Evolutionary conservation across 1,140 invertebrate genomes (phyloP), one percentile per base, ranked within the genome.

Genomic region (Drosophila lacteicornis): DNA sequence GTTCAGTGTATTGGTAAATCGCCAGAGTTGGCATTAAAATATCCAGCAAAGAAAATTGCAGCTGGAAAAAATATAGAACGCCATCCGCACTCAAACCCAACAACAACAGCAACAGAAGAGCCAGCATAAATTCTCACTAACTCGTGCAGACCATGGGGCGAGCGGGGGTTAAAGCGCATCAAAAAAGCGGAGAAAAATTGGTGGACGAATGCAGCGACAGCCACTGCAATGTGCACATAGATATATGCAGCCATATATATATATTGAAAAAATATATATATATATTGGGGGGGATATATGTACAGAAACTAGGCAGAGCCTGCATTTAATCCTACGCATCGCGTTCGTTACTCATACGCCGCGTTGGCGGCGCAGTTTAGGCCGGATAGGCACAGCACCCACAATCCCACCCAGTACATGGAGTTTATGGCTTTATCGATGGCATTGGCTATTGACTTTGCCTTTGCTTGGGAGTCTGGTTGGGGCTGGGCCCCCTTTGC

Each of bases 381-480:
- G 75, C 75, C 57, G 46, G 27, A 43, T 60, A 73, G 66, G 46
- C 40, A 67, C 75, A 58, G 58, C 63, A 40, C 61, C 50, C 47
- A 68, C 61, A 75, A 74, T 47, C 38, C 22, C 63, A 30, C 62
- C 46, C 56, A 51, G 50, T 69, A 80, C 53, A 79, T 63, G 60
- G 22, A 75, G 69, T 80, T 84, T 88, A 83, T 88, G 66, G 75
- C 75, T 56, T 83, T 90, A 85, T 88, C 81, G 81, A 79, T 88
- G 85, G 85, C 85, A 90, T 90, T 90, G 85, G 81, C 78, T 91
- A 90, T 90, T 90, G 85, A 90, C 85, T 90, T 90, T 88, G 79
- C 73, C 70, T 71, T 73, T 81, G 66, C 68, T 53, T 45, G 63
- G 56, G 45, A 33, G 22, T 61, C 69, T 80, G 55, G 42, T 53